phyloP scores from a whole-genome alignment of 2,888 invertebrate genomes.

The Stenodema calcarata region DNA sequence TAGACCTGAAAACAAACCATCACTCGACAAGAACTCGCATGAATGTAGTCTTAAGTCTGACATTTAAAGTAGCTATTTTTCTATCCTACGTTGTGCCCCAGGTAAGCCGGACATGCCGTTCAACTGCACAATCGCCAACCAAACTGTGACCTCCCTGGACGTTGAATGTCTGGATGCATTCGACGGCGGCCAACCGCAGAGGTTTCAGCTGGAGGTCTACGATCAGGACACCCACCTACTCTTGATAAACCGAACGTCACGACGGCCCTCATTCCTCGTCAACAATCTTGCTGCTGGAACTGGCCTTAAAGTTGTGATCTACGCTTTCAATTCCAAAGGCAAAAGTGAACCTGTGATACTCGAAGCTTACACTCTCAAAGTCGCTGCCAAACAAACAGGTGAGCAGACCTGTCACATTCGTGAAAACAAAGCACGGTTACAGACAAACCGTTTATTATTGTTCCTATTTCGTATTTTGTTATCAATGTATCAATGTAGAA shows the following conservation, averaged over 20 bases:
- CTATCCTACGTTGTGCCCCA: constrained; percentile 55
- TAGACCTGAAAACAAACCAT: no score
- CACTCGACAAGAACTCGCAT: no score
- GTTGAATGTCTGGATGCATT: constrained; percentile 76
- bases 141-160: constrained; percentile 79
- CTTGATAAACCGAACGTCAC: constrained; percentile 74
- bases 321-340: constrained; percentile 83
- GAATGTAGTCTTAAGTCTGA: no score
- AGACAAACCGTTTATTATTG: no score
- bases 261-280: constrained; percentile 77
- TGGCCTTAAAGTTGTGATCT: constrained; percentile 78
- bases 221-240: constrained; percentile 71
- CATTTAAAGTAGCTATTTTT: no score
- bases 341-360: constrained; percentile 75
- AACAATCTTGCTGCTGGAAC: constrained; percentile 80
- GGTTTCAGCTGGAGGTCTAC: constrained; percentile 76
- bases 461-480: no score
- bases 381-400: constrained; percentile 81
- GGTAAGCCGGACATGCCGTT: constrained; percentile 79
- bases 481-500: no score
- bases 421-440: no score
- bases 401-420: no score
- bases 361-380: constrained; percentile 77
- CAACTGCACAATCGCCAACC: constrained; percentile 78
- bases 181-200: constrained; percentile 79